phyloP scores from a whole-genome alignment of 2,888 invertebrate species.

The Sturmia bella region DNA sequence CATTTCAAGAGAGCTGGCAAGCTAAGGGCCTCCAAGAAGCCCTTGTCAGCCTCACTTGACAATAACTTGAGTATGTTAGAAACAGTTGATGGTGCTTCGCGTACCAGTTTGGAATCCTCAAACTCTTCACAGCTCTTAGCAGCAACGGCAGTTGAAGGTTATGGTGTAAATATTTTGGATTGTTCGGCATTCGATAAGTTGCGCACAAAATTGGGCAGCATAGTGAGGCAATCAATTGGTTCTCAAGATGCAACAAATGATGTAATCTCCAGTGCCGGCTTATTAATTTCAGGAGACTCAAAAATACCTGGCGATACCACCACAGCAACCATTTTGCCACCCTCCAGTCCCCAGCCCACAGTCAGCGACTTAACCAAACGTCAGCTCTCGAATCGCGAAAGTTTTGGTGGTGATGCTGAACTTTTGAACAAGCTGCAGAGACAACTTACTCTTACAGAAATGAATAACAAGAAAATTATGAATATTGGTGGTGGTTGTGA shows the following conservation, averaged over 20 bases:
- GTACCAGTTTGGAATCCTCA: conserved; percentile 81
- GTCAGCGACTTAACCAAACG: conserved; percentile 78
- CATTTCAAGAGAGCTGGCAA: conserved; percentile 92
- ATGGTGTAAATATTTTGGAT: conserved; percentile 78
- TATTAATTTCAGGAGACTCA: conserved; percentile 83
- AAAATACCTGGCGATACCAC: conserved; percentile 65
- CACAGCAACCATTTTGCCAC: conserved; percentile 78
- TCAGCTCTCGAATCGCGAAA: conserved; percentile 86
- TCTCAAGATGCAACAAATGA: conserved; percentile 76
- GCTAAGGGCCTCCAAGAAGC: conserved; percentile 83
- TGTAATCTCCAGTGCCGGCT: conserved; percentile 83
- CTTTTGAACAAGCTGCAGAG: conserved; percentile 87
- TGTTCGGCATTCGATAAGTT: conserved; percentile 84
- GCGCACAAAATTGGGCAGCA: conserved; percentile 85
- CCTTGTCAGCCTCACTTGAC: conserved; percentile 78
- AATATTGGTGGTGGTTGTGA: conserved; percentile 72
- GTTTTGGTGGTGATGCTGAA: conserved; percentile 90
- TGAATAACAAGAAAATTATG: conserved; percentile 76
- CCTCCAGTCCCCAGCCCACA: conserved; percentile 83
- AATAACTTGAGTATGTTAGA: conserved; percentile 81
- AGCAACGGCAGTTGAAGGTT: conserved; percentile 68
- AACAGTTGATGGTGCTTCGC: conserved; percentile 81
- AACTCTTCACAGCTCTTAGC: conserved; percentile 73
- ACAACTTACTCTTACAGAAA: conserved; percentile 77
- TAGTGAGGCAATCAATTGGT: conserved; percentile 84